Evolutionary conservation across 2,797 vertebrate species (phyloP), one percentile per base, ranked within the genome.

Genomic region (Acrossocheilus fasciatus): DNA sequence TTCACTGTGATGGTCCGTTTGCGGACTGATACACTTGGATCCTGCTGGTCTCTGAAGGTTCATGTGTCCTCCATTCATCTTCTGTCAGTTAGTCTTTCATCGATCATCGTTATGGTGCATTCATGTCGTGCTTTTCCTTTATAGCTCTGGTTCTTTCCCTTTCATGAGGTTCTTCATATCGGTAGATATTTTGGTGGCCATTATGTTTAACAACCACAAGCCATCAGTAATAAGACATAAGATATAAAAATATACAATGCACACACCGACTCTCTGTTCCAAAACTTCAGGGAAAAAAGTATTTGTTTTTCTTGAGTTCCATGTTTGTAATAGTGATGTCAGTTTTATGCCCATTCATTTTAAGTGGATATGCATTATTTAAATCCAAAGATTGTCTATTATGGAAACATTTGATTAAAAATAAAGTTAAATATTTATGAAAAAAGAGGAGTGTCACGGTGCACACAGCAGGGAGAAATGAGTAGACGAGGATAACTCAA

Each of bases 21-120:
- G 34, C 2, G 20, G 18, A 15, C 30, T 30, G 72, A 26, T 3
- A 15, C 34, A 39, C 50, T 57, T 57, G 3, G 50, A 36, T 18
- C 45, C 73, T 76, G 30, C 47, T 14, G 26, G 17, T 23, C 15
- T 80, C 52, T 34, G 84, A 81, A 80, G 62, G 54, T 20, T 59
- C 41, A 26, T 6, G 17, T 20, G 39, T 54, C 66, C 54, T 64
- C 52, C 75, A 54, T 66, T 77, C 75, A 34, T 72, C 64, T 57
- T 23, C 20, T 52, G 62, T 57, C 54, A 20, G 43, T 23, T 70
- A 26, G 62, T 64, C 81, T 54, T 34, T 83, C 73, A 66, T 47
- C 17, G 66, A 78, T 83, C 68, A n/a, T 50, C 52, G 43, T 79
- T 83, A 79, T 41, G 36, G 34, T 30, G 45, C 23, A 41, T 66